Conservation (phyloP, 2,888 invertebrate genomes). For the Brachynemurus nebulosus region DNA sequence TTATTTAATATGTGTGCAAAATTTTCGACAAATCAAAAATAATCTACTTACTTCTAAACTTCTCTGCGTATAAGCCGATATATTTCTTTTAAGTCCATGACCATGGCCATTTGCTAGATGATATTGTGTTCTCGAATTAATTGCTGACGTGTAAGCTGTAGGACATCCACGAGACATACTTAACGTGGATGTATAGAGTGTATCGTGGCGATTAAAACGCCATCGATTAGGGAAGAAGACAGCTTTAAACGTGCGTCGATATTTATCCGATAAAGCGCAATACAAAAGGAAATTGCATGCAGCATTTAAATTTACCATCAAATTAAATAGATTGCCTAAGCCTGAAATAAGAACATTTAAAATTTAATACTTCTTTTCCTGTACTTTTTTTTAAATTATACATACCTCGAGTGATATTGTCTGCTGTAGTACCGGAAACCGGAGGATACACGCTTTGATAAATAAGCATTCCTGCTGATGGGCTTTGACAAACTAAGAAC, state of each 20-base stretch:
- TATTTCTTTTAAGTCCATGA: constrained; percentile 23
- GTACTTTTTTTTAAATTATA: too few relatives aligned
- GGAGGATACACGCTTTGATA: constrained; percentile 30
- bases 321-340: constrained; percentile 59
- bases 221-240: constrained; percentile 24
- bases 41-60: constrained; percentile 30
- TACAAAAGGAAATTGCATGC: constrained; percentile 66
- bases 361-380: too few relatives aligned
- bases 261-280: constrained; percentile 61
- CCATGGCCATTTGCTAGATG: background rate
- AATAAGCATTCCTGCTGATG: constrained; percentile 45
- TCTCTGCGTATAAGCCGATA: constrained; percentile 29
- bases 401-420: constrained; percentile 27
- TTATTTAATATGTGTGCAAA: too few relatives aligned
- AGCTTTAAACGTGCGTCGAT: constrained; percentile 41
- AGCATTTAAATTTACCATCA: constrained; percentile 55
- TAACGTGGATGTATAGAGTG: constrained; percentile 17
- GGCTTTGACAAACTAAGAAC: constrained; percentile 60
- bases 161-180: constrained; percentile 1
- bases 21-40: too few relatives aligned
- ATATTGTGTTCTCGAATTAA: background rate
- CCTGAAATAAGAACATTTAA: constrained; percentile 24
- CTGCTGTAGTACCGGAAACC: constrained; percentile 16
- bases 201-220: constrained; percentile 23
- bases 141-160: background rate